phyloP scores from a whole-genome alignment of 2,888 invertebrate genomes.

The Tenthredo scrophulariae region DNA sequence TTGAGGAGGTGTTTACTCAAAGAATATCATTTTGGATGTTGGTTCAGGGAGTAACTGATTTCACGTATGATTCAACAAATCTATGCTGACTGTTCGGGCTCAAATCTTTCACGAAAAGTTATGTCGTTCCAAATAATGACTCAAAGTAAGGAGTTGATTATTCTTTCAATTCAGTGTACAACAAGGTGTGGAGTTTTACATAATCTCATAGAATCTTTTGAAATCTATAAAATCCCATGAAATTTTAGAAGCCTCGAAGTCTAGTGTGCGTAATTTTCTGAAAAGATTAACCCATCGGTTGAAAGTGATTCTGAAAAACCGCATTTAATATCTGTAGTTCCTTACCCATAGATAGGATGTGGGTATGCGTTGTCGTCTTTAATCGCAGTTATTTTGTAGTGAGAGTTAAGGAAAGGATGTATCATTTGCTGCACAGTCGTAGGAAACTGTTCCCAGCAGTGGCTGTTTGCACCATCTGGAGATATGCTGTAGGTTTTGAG shows the following conservation, averaged over 20 bases:
- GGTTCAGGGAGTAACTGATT: too few relatives aligned
- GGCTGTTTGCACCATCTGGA: conserved; percentile 82
- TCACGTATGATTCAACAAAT: too few relatives aligned
- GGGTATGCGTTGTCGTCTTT: conserved; percentile 68
- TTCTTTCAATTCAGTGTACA: neutral
- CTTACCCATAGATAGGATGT: conserved; percentile 77
- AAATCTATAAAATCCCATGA: too few relatives aligned
- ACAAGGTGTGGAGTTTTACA: too few relatives aligned
- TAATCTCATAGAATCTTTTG: too few relatives aligned
- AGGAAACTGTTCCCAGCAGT: conserved; percentile 86
- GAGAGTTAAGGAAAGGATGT: conserved; percentile 87
- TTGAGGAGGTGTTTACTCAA: neutral
- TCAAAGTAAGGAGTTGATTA: neutral
- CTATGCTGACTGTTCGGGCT: too few relatives aligned
- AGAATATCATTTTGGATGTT: neutral
- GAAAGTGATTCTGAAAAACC: neutral
- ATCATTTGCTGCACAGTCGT: conserved; percentile 88
- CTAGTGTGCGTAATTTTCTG: too few relatives aligned
- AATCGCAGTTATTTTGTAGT: conserved; percentile 71
- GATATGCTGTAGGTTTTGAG: conserved; percentile 86
- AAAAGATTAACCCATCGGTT: too few relatives aligned
- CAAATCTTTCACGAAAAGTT: too few relatives aligned
- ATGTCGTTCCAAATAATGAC: too few relatives aligned
- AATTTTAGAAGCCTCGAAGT: too few relatives aligned
- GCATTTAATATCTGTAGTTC: conserved; percentile 18